phyloP scores from a whole-genome alignment of 2,113 vertebrate species.

The Hipposideros armiger region DNA sequence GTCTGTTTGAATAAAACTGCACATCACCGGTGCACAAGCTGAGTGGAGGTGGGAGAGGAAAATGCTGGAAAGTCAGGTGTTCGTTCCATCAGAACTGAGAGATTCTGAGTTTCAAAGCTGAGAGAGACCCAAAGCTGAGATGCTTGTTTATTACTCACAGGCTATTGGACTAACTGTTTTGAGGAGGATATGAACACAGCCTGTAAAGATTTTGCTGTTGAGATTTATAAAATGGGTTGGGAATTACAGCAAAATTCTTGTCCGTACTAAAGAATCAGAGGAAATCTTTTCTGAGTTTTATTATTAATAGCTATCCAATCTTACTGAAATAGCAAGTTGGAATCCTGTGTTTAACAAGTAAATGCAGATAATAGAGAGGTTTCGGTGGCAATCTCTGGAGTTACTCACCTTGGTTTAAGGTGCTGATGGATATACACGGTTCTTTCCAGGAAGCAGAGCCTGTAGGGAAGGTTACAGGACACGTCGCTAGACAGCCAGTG shows the following conservation, averaged over 20 bases:
- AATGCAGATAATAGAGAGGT: not conserved
- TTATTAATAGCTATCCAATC: not conserved
- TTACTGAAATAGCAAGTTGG: not conserved
- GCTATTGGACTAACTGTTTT: not conserved
- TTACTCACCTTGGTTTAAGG: not conserved
- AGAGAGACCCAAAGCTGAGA: not conserved
- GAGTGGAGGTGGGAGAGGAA: not conserved
- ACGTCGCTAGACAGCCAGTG: not conserved
- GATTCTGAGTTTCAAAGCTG: not conserved
- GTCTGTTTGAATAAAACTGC: constrained; percentile 40
- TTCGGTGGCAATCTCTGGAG: not conserved
- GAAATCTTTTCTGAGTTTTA: not conserved
- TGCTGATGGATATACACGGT: not conserved
- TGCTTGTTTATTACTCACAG: not conserved
- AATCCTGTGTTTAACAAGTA: not conserved
- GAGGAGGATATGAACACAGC: not conserved
- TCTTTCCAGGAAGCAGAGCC: not conserved
- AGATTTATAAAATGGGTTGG: not conserved
- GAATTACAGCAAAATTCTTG: not conserved
- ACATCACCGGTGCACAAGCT: not conserved
- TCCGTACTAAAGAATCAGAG: not conserved
- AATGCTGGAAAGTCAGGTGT: not conserved
- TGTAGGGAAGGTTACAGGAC: not conserved
- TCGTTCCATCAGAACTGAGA: not conserved
- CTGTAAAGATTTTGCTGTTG: not conserved